These are phyloP conservation scores for Nephila pilipes DNA, from an alignment of 1,140 invertebrate genomes.

Conservation along the genomic window DNA sequence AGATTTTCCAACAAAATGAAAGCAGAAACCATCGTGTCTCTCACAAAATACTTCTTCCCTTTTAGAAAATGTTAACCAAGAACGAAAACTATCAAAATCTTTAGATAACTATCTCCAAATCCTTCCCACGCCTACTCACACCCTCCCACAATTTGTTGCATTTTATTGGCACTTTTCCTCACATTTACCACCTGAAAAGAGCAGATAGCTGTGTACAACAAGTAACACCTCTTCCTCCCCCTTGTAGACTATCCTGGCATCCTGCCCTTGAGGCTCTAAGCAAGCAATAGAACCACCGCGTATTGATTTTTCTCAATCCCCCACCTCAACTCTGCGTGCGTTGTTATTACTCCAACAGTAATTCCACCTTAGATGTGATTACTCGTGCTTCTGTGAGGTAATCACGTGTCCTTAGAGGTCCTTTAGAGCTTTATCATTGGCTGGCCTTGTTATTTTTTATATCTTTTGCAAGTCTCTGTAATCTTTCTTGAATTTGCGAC, in stretches of 20 bases:
- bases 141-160: background rate
- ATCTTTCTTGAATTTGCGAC: background rate
- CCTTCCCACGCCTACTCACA: background rate
- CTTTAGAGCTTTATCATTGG: background rate
- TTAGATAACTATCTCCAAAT: background rate
- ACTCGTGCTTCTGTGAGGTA: conserved; percentile 34
- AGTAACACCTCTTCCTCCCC: background rate
- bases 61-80: too few species aligned
- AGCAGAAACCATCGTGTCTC: too few species aligned
- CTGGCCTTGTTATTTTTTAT: background rate
- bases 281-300: background rate
- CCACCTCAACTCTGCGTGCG: background rate
- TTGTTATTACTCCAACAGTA: conserved; percentile 32
- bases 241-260: background rate
- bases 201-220: background rate
- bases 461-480: background rate
- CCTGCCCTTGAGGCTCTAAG: background rate
- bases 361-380: conserved; percentile 48
- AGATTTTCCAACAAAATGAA: too few species aligned
- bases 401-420: conserved; percentile 13
- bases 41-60: too few species aligned
- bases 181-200: background rate
- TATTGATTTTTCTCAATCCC: conserved; percentile 34
- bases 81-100: background rate
- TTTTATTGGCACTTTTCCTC: background rate